Evolutionary conservation across 2,797 vertebrate species (phyloP), one percentile per base, ranked within the genome.

Genomic region (Margarornis squamiger): DNA sequence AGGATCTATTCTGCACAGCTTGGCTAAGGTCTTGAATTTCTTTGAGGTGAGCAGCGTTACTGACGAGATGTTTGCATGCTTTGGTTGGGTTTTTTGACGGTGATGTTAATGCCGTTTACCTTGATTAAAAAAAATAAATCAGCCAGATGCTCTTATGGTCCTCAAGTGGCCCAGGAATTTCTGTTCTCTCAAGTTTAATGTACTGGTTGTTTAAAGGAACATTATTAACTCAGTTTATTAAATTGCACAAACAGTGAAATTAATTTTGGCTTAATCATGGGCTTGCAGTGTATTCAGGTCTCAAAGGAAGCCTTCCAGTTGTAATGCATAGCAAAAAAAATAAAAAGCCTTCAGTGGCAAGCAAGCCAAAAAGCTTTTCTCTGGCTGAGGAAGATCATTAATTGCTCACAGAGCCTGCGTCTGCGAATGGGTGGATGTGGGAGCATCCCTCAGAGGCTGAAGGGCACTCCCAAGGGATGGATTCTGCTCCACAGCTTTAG

Each of bases 11-110:
- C 97, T 99, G 68, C 98, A 99, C 95, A 99, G 99, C 93, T 92
- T 99, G 97, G 99, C 99, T 52, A 98, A 99, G 97, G 98, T 99
- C 86, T 97, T 99, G 85, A 99, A 98, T 95, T 98, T 99, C 51
- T 99, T 99, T 96, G 99, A 99, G 87, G 99, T 99, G 97, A 99
- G 99, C 98, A n/a, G 66, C 49, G 66, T 73, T 88, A 67, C 57
- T 88, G 27, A 34, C 65, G 30, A 43, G 14, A 34, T 62, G 22
- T 70, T 73, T 41, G 14, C 26, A 1, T 51, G 49, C 11, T 54
- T 54, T 32, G 52, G 30, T 30, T 54, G 51, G 29, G 9, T 27
- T 58, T 78, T 66, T 48, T 81, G 46, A 46, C 11, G 21, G 46
- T 81, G 43, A 45, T 79, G 57, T 34, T 92, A 34, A 63, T 87